A percentile compares a stretch with the other conserved stretches of the same genome.
These are phyloP conservation scores for Drosophila repleta DNA, from an alignment of 1,140 invertebrate genomes.

Conservation along the genomic window DNA sequence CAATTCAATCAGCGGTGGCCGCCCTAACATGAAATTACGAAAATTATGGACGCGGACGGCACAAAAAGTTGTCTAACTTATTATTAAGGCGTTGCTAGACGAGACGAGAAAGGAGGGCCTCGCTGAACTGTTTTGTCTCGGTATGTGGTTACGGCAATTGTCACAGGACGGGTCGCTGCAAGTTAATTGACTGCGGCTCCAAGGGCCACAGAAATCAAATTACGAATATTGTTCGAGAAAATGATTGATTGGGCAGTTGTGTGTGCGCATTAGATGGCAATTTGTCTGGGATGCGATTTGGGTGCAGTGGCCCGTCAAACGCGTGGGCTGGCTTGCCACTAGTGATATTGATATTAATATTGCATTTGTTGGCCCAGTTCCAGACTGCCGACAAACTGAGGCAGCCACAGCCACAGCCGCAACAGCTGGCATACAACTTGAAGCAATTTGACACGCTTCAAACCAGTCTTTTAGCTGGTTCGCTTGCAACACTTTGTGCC, in stretches of 20 bases:
- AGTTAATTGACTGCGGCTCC: conserved; percentile 50
- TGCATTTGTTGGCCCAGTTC: conserved; percentile 40
- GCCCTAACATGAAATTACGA: conserved; percentile 71
- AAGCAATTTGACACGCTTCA: conserved; percentile 67
- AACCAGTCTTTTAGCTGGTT: conserved; percentile 53
- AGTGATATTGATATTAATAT: conserved; percentile 50
- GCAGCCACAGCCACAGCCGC: conserved; percentile 5
- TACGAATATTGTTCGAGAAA: conserved; percentile 27
- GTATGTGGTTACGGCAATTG: conserved; percentile 24
- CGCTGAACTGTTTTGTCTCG: neutral
- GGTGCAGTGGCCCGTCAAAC: conserved; percentile 38
- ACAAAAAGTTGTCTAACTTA: conserved; percentile 46
- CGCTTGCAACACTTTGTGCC: conserved; percentile 65
- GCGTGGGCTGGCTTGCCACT: conserved; percentile 27
- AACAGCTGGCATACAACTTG: conserved; percentile 42
- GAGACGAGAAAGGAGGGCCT: conserved; percentile 9
- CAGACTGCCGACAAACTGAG: conserved; percentile 8
- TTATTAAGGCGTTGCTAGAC: conserved; percentile 63
- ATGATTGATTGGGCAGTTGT: conserved; percentile 65
- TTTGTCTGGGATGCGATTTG: conserved; percentile 47
- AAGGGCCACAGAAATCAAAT: conserved; percentile 54
- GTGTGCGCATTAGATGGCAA: conserved; percentile 39
- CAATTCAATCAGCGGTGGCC: conserved; percentile 72
- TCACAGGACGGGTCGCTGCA: conserved; percentile 12
- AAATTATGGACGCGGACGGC: conserved; percentile 54